Base-by-base conservation (phyloP, 92 coral and sea anemone genomes). In the Siderastrea radians region DNA sequence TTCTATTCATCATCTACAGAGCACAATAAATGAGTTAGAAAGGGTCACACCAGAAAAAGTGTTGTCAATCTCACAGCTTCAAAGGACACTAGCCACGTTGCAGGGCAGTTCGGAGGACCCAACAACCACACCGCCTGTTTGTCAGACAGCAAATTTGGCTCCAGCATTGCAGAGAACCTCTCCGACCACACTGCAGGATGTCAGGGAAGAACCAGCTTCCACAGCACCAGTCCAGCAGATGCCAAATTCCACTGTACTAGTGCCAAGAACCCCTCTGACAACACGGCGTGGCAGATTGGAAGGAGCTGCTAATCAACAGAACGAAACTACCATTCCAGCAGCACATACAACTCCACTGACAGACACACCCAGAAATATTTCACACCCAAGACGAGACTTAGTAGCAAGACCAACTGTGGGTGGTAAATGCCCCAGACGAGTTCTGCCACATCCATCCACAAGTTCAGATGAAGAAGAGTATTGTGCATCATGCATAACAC, bases 351-450 rank as follows among this genome's bases (percentile, higher is more conserved):
- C 19, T 5, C 67, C 67, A 62, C 67, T 62, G 67, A 62, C 67
- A 16, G 13, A 62, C 67, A 62, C 67, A 62, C 67, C 67, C 19
- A 62, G 67, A 62, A 11, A 62, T 62, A 12, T 62, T 11, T 16
- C 67, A 62, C 7, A 62, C 67, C 5, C 17, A 62, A 62, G 67
- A 62, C 67, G 13, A 62, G 67, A 62, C 67, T 62, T 64, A 4
- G 69, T 15, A 64, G 69, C 59, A 8, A 72, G 77, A 16, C 60
- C 60, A 52, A 51, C 59, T 49, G 60, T 51, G 45, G 60, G 59
- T 72, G 77, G 77, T 10, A 72, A 72, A 72, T 72, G 77, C 77
- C 77, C 77, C 59, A n/a, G 77, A 17, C 15, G 44, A 72, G n/a
- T 4, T 49, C 77, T 51, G 13, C 59, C 2, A 72, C 44, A 52